Conservation (phyloP, 2,113 vertebrate genomes). For the Myodes glareolus region DNA sequence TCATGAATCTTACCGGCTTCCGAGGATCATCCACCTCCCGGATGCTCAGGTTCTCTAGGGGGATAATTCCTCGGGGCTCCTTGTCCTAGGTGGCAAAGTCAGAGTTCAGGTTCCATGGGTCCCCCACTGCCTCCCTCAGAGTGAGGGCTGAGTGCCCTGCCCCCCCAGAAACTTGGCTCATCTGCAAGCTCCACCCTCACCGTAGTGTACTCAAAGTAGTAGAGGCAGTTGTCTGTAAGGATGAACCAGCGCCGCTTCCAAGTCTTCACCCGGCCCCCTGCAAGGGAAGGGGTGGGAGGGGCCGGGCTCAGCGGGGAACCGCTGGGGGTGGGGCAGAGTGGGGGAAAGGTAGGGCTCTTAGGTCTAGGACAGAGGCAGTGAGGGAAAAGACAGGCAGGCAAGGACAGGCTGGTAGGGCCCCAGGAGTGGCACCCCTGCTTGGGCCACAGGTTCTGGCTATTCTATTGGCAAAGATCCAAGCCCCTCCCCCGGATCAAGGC, state of each 20-base stretch:
- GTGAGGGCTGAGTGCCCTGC: fast-evolving
- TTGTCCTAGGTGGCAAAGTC: slow-evolving; percentile 78
- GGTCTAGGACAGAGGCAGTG: neutral
- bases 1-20: slow-evolving; percentile 81
- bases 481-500: neutral
- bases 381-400: neutral
- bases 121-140: neutral
- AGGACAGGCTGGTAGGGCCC: neutral
- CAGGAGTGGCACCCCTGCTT: neutral
- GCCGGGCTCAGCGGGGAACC: slow-evolving; percentile 75
- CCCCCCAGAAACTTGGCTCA: fast-evolving
- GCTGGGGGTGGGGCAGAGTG: neutral
- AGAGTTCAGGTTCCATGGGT: neutral
- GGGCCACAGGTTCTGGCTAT: neutral
- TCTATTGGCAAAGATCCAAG: neutral
- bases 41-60: slow-evolving; percentile 95
- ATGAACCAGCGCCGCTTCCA: slow-evolving; percentile 98
- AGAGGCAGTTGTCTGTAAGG: slow-evolving; percentile 96
- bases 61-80: slow-evolving; percentile 90
- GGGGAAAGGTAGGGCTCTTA: slow-evolving; percentile 6
- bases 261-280: slow-evolving; percentile 96
- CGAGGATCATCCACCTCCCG: slow-evolving; percentile 94
- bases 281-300: slow-evolving; percentile 80
- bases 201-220: slow-evolving; percentile 97
- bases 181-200: slow-evolving; percentile 83